Evolutionary conservation across 2,113 vertebrate genomes (phyloP).

Genomic region (Mustela lutreola): DNA sequence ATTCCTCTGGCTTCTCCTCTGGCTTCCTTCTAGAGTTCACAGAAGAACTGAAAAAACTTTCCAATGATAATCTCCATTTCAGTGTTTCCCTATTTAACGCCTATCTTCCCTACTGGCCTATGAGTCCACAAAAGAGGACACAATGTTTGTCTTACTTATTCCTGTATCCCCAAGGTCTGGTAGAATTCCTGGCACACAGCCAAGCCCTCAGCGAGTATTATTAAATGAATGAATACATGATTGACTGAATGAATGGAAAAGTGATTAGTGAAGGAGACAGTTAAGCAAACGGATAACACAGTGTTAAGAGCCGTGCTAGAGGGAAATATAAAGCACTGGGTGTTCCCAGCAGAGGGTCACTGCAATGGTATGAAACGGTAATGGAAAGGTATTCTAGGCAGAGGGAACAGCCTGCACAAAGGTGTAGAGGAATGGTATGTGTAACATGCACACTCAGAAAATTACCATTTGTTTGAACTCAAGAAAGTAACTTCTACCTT

Average conservation of each 20-base stretch:
- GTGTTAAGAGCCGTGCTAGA: neutral
- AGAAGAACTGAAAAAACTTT: neutral
- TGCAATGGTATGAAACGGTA: neutral
- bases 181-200: neutral
- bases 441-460: neutral
- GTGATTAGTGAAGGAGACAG: neutral
- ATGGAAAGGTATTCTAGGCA: neutral
- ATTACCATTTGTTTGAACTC: neutral
- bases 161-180: neutral
- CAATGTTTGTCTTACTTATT: neutral
- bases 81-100: neutral
- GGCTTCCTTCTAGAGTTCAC: neutral
- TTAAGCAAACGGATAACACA: neutral
- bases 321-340: neutral
- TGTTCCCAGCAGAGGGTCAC: neutral
- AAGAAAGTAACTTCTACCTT: neutral
- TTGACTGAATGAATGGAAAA: neutral
- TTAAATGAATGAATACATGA: neutral
- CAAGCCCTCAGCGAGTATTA: neutral
- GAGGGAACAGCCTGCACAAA: neutral
- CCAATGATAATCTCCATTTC: neutral
- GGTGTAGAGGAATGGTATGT: neutral
- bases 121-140: neutral
- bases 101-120: neutral
- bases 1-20: neutral